Base-by-base conservation (phyloP, 2,797 vertebrate species). In the Crypturellus tataupa region DNA sequence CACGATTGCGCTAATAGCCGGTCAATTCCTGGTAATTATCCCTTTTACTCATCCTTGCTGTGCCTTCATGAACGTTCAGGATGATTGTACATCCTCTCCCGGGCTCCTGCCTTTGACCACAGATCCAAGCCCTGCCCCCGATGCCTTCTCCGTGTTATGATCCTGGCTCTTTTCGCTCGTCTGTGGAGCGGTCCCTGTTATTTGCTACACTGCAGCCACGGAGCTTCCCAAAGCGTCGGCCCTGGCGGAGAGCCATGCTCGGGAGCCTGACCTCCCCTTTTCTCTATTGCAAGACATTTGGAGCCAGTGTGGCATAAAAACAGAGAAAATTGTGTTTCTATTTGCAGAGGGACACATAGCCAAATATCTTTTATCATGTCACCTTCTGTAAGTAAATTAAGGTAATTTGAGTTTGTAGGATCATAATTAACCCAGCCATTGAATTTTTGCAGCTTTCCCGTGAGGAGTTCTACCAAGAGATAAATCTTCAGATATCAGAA, bases 1-100 rank as follows among this genome's bases (percentile, higher is more conserved):
- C 77, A 68, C 62, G 51, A 92, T 33, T 90, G 72, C 47, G 64
- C 12, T 78, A 87, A 90, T 80, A 80, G 25, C 82, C 64, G 71
- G 40, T 78, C 93, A 92, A 92, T 95, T 92, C 88, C 76, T 87
- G 81, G 62, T 90, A 90, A 92, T 95, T 95, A 95, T 65, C 58
- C 62, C 90, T 67, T 95, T 94, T 95, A 87, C 76, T 85, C 79
- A 85, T 87, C 80, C 84, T 93, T 83, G 76, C 65, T 90, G 53
- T 78, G 64, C 69, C 62, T 89, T 85, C 56, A 60, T 87, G 83
- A 87, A 87, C 1, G 0, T 70, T 87, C 64, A 47, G 35, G 89
- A 64, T 53, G 73, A 86, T 46, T 86, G 60, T 39, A 51, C 68
- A 20, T 87, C 65, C 72, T 95, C 62, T 82, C 25, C 44, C 39